Evolutionary conservation across 1,140 invertebrate genomes (phyloP).

Genomic region (Ridgeia piscesae): DNA sequence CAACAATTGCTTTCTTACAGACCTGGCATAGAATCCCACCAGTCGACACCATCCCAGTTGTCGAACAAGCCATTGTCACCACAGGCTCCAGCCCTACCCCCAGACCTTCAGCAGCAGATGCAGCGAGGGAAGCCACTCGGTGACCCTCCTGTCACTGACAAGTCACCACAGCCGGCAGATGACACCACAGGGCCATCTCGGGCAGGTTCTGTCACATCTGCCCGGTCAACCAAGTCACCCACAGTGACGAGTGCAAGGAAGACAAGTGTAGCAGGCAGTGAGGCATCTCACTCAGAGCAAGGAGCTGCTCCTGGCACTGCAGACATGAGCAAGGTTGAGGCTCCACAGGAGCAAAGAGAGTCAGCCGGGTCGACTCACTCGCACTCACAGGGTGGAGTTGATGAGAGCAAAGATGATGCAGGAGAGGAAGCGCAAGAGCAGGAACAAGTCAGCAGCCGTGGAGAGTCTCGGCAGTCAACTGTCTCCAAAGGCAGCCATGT

Average conservation of each 20-base stretch:
- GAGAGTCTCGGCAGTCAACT: neutral
- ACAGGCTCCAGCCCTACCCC: constrained; percentile 47
- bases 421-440: neutral
- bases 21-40: neutral
- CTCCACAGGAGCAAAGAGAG: neutral
- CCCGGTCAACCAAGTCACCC: neutral
- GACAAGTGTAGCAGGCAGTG: neutral
- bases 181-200: neutral
- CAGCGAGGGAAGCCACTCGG: neutral
- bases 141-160: neutral
- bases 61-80: constrained; percentile 51
- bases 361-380: neutral
- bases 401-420: neutral
- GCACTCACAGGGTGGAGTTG: neutral
- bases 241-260: neutral
- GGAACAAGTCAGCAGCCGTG: neutral
- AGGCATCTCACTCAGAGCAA: neutral
- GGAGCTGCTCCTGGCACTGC: neutral
- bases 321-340: neutral
- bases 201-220: neutral
- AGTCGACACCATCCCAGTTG: constrained; percentile 40
- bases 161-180: neutral
- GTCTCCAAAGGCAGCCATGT: neutral
- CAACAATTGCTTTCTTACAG: neutral
- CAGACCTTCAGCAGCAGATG: constrained; percentile 24